A percentile compares a stretch with the other conserved stretches of the same genome.
Conservation (phyloP, 2,888 invertebrate species). For the Watsonalla binaria region DNA sequence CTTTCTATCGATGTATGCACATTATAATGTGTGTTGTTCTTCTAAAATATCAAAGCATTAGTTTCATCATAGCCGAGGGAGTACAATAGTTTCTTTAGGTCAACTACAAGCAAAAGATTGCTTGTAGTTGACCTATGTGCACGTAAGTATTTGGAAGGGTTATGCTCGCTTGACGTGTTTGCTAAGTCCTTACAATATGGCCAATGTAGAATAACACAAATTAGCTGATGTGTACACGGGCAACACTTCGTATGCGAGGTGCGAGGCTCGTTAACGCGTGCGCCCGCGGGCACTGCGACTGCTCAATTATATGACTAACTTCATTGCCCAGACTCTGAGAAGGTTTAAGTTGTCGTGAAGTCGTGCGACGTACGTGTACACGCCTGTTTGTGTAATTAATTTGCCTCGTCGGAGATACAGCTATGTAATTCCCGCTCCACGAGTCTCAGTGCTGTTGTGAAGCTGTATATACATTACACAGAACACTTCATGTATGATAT, state of each 20-base stretch:
- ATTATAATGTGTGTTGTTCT: too few species aligned
- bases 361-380: conserved; percentile 15
- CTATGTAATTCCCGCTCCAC: conserved; percentile 29
- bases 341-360: conserved; percentile 40
- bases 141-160: too few species aligned
- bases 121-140: too few species aligned
- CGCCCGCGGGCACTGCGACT: conserved; percentile 55
- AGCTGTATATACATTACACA: conserved; percentile 8
- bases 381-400: conserved; percentile 50
- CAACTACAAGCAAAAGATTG: too few species aligned
- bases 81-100: too few species aligned
- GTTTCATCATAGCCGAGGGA: too few species aligned
- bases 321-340: conserved; percentile 56
- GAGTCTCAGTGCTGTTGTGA: conserved; percentile 35
- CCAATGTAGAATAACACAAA: conserved; percentile 22
- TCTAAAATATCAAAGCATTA: too few species aligned
- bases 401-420: conserved; percentile 32
- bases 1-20: too few species aligned
- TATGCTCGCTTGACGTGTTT: neutral
- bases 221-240: conserved; percentile 40
- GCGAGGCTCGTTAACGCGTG: conserved; percentile 53
- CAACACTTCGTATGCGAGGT: conserved; percentile 53
- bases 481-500: neutral
- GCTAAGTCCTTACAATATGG: conserved; percentile 12
- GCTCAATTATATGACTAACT: conserved; percentile 66